These are phyloP conservation scores for Sebastes ruberrimus DNA, from an alignment of 2,797 vertebrate species.

Conservation along the genomic window DNA sequence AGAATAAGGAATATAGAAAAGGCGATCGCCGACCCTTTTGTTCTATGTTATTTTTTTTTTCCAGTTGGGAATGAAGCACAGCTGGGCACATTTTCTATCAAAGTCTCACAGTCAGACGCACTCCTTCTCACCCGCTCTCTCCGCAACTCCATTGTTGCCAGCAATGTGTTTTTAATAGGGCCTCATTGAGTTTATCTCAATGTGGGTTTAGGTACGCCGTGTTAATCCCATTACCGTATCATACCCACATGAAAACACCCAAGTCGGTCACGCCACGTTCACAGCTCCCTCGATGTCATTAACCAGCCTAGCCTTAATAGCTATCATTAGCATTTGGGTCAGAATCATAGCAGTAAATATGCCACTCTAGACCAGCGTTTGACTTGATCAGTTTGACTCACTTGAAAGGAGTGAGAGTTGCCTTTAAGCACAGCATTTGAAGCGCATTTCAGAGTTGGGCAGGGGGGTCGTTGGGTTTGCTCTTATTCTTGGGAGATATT, in stretches of 20 bases:
- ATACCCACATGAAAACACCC: conserved; percentile 71
- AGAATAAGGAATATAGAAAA: neutral
- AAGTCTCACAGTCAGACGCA: conserved; percentile 27
- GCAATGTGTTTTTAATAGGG: conserved; percentile 72
- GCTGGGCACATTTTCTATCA: conserved; percentile 26
- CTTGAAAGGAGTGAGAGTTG: conserved; percentile 44
- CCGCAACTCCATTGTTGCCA: conserved; percentile 53
- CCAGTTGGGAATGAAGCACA: conserved; percentile 12
- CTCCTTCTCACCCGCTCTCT: conserved; percentile 21
- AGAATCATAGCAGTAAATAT: conserved; percentile 64
- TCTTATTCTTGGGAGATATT: conserved; percentile 33
- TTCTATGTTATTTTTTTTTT: neutral
- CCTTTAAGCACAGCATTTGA: conserved; percentile 47
- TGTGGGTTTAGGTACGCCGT: conserved; percentile 79
- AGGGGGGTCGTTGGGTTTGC: conserved; percentile 27
- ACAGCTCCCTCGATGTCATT: conserved; percentile 70
- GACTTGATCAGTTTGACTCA: conserved; percentile 60
- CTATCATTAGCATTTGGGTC: conserved; percentile 77
- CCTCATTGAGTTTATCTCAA: conserved; percentile 78
- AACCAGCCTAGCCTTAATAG: conserved; percentile 70
- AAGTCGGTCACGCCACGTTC: conserved; percentile 69
- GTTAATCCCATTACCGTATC: conserved; percentile 80
- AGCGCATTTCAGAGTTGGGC: conserved; percentile 27
- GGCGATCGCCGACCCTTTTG: neutral
- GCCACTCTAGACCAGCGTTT: conserved; percentile 37